phyloP scores from a whole-genome alignment of 2,888 invertebrate species.

The Apodemia zela region DNA sequence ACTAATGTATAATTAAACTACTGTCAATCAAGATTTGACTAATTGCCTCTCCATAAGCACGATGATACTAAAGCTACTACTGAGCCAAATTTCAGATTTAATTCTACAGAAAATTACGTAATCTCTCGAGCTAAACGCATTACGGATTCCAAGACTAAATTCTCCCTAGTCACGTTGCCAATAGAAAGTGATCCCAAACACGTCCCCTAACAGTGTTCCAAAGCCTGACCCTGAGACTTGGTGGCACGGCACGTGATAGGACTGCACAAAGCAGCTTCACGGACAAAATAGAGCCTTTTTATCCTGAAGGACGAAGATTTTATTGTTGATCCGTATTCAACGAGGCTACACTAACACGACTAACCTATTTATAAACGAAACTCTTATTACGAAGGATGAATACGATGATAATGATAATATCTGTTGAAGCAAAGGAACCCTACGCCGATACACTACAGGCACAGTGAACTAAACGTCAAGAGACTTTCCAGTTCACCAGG shows the following conservation, averaged over 20 bases:
- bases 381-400: no score
- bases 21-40: no score
- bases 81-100: no score
- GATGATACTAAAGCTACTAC: no score
- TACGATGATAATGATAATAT: no score
- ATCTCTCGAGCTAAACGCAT: neutral
- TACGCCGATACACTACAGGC: no score
- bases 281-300: neutral
- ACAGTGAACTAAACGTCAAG: no score
- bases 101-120: no score
- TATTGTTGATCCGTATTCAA: neutral
- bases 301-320: slow-evolving; percentile 9
- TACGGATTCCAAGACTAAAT: neutral
- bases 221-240: slow-evolving; percentile 4
- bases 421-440: no score
- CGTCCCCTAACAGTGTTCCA: neutral
- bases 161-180: neutral
- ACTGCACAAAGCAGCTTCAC: neutral
- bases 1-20: no score
- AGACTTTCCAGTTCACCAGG: no score
- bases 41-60: no score
- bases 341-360: neutral
- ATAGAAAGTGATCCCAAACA: neutral
- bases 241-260: neutral
- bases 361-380: neutral